Conservation (phyloP, 1,140 invertebrate species). For the Mizuhopecten yessoensis region DNA sequence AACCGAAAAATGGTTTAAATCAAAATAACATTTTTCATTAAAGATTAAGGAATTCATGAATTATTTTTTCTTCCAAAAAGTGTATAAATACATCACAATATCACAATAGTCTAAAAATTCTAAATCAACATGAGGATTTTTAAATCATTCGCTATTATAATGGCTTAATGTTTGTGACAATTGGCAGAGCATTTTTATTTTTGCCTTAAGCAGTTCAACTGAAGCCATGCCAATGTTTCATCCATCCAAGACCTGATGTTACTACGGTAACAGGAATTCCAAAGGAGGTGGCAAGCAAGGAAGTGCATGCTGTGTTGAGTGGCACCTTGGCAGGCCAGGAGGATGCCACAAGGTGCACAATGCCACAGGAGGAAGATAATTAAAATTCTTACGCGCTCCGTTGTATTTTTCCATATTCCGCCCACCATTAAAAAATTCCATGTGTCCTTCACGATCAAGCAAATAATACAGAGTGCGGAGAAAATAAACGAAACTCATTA, state of each 20-base stretch:
- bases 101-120: not conserved
- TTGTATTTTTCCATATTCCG: slow-evolving; percentile 16
- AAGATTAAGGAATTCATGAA: no score
- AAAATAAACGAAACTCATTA: not conserved
- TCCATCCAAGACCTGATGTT: not conserved
- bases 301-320: slow-evolving; percentile 25
- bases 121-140: not conserved
- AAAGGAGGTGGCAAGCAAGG: slow-evolving; percentile 18
- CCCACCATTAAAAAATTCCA: slow-evolving; percentile 9
- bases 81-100: no score
- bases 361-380: not conserved
- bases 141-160: not conserved
- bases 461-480: not conserved
- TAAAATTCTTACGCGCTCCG: slow-evolving; percentile 1
- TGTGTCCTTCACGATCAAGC: slow-evolving; percentile 15
- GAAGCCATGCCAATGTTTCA: not conserved
- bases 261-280: not conserved
- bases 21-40: no score
- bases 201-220: not conserved
- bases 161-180: not conserved
- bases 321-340: not conserved
- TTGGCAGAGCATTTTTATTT: not conserved
- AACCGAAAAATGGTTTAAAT: no score
- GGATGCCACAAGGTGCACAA: not conserved
- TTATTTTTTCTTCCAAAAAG: no score